phyloP scores from a whole-genome alignment of 2,888 invertebrate species.

The Sialis lutaria region DNA sequence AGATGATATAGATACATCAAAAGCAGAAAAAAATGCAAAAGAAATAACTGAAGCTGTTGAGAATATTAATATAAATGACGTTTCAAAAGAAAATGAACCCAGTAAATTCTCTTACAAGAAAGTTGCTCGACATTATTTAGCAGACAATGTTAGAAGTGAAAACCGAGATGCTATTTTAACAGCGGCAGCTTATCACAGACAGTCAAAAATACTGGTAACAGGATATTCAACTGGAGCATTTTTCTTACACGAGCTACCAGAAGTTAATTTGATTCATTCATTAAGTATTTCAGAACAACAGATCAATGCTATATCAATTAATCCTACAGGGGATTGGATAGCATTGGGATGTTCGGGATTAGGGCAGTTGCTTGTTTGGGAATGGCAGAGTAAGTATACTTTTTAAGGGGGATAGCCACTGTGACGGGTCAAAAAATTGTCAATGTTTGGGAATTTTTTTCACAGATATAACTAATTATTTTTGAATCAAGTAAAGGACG shows the following conservation, averaged over 20 bases:
- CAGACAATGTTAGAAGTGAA: slow-evolving; percentile 47
- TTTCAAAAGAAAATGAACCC: slow-evolving; percentile 20
- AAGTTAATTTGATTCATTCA: slow-evolving; percentile 82
- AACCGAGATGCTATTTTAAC: slow-evolving; percentile 49
- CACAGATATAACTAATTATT: too few relatives aligned
- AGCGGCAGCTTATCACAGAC: slow-evolving; percentile 66
- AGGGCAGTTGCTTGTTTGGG: slow-evolving; percentile 96
- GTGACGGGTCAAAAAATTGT: too few relatives aligned
- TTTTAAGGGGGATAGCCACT: neutral
- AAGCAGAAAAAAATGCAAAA: slow-evolving; percentile 34
- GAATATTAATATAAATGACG: slow-evolving; percentile 29
- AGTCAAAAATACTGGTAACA: slow-evolving; percentile 65
- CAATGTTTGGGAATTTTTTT: too few relatives aligned
- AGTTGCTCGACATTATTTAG: slow-evolving; percentile 54
- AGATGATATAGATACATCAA: slow-evolving; percentile 44
- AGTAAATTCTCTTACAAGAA: slow-evolving; percentile 47
- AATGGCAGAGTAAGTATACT: slow-evolving; percentile 78
- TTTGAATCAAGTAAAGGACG: too few relatives aligned
- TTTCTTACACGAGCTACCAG: slow-evolving; percentile 86
- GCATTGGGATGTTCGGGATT: slow-evolving; percentile 75
- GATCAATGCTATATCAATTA: slow-evolving; percentile 68
- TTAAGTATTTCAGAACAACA: slow-evolving; percentile 71
- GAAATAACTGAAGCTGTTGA: slow-evolving; percentile 21
- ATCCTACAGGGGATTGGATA: slow-evolving; percentile 88
- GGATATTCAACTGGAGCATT: slow-evolving; percentile 87